Conservation (phyloP, 2,888 invertebrate genomes). For the Volucella zonaria region DNA sequence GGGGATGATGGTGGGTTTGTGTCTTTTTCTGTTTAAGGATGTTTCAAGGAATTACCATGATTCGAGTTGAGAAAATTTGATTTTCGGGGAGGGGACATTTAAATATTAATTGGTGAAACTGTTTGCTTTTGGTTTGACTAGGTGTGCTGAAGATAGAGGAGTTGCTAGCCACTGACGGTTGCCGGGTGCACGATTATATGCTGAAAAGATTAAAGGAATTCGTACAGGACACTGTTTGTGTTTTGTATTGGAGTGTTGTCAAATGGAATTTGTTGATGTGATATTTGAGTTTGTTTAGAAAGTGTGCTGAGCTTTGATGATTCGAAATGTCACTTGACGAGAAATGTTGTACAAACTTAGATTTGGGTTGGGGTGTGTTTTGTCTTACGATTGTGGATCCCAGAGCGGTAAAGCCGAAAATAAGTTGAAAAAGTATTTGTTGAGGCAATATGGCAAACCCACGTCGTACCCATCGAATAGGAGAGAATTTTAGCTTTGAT, state of each 20-base stretch:
- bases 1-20: background rate
- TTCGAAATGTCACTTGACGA: background rate
- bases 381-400: too few species aligned
- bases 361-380: too few species aligned
- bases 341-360: too few species aligned
- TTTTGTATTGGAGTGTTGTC: slow-evolving; percentile 51
- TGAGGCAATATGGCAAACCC: too few species aligned
- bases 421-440: too few species aligned
- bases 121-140: slow-evolving; percentile 50
- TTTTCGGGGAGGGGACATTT: slow-evolving; percentile 36
- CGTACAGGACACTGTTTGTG: slow-evolving; percentile 30
- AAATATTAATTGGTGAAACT: slow-evolving; percentile 60
- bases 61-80: slow-evolving; percentile 46
- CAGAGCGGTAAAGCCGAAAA: too few species aligned
- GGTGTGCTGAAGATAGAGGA: slow-evolving; percentile 7
- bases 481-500: too few species aligned
- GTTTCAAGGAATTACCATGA: slow-evolving; percentile 49
- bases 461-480: too few species aligned
- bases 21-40: slow-evolving; percentile 52
- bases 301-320: background rate
- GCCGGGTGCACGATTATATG: slow-evolving; percentile 23
- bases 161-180: background rate
- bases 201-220: slow-evolving; percentile 58
- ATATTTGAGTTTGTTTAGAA: slow-evolving; percentile 12
- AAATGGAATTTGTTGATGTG: slow-evolving; percentile 45